Percentiles rank a stretch among this genome's conserved stretches.
Conservation (phyloP, 53 echinoderm and acorn worm species). For the Holothuria leucospilota region DNA sequence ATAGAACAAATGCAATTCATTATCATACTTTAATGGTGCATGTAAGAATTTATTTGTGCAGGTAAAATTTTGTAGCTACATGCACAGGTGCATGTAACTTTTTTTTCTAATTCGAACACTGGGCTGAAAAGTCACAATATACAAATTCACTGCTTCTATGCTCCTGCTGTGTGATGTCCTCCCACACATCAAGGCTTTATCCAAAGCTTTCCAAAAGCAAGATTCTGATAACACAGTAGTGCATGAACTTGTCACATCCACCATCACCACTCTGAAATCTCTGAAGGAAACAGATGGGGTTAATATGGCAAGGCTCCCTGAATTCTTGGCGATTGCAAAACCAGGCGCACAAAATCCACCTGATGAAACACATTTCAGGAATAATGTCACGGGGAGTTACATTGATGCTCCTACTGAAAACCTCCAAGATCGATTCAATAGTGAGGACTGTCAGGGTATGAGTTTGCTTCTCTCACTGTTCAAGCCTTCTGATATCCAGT, state of each 20-base stretch:
- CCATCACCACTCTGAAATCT: conserved; percentile 46
- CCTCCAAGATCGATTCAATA: conserved; percentile 38
- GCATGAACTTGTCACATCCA: conserved; percentile 54
- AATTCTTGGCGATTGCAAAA: conserved; percentile 38
- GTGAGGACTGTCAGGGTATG: conserved; percentile 27
- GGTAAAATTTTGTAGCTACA: no score
- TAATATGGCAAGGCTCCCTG: conserved; percentile 41
- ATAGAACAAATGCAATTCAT: no score
- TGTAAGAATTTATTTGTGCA: no score
- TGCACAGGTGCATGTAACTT: no score
- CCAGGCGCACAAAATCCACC: conserved; percentile 37
- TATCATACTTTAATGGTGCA: no score
- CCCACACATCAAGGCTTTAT: conserved; percentile 34
- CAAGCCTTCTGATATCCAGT: conserved; percentile 23
- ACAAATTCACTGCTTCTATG: conserved; percentile 64
- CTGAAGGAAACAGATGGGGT: conserved; percentile 31
- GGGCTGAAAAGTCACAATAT: conserved; percentile 44
- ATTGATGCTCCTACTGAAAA: conserved; percentile 25
- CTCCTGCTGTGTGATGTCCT: conserved; percentile 70
- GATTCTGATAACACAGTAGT: conserved; percentile 60
- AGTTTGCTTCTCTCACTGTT: conserved; percentile 36
- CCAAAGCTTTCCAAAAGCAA: conserved; percentile 51
- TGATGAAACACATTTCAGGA: conserved; percentile 42
- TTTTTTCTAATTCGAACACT: no score
- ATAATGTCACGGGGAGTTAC: conserved; percentile 31